Percentiles rank a stretch among this genome's conserved stretches.
These are phyloP conservation scores for Arctopsyche grandis DNA, from an alignment of 1,140 invertebrate species.

Conservation along the genomic window DNA sequence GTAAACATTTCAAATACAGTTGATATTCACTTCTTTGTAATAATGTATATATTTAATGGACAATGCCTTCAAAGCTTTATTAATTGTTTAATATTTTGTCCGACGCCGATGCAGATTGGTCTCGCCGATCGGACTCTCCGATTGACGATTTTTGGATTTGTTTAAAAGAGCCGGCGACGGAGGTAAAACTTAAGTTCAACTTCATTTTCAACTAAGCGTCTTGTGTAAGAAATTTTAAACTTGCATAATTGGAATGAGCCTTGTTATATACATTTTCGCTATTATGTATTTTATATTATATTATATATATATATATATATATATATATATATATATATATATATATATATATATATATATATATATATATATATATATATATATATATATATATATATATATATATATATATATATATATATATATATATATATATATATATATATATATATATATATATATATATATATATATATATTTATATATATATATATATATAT, in stretches of 20 bases:
- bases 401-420: too few species aligned
- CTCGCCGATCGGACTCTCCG: too few species aligned
- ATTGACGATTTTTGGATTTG: too few species aligned
- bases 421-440: too few species aligned
- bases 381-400: too few species aligned
- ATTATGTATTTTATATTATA: background rate
- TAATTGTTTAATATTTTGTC: conserved; percentile 19
- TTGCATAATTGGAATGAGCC: background rate
- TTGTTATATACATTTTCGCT: conserved; percentile 29
- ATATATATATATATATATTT: too few species aligned
- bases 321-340: too few species aligned
- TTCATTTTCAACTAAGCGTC: conserved; percentile 9
- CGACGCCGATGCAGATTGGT: background rate
- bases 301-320: too few species aligned
- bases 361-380: too few species aligned
- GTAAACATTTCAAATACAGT: background rate
- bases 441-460: too few species aligned
- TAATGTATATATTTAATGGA: conserved; percentile 8
- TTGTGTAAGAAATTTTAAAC: background rate
- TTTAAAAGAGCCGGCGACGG: background rate
- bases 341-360: too few species aligned
- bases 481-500: too few species aligned
- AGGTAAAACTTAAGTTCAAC: background rate
- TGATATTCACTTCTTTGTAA: conserved; percentile 2
- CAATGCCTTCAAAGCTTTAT: conserved; percentile 25